phyloP scores from a whole-genome alignment of 92 coral and sea anemone species.

The Phenganax subtilis region DNA sequence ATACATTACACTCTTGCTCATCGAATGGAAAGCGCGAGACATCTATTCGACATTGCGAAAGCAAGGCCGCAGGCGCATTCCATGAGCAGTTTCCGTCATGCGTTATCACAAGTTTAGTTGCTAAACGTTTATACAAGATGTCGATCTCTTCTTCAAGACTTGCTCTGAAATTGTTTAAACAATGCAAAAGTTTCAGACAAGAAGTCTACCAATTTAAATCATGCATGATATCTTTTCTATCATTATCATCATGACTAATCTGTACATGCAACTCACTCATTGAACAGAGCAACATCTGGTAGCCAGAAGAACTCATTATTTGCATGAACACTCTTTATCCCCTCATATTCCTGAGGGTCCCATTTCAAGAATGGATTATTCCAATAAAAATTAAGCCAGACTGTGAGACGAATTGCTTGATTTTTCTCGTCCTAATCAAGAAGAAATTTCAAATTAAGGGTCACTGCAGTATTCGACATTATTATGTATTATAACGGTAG shows the following conservation, averaged over 20 bases:
- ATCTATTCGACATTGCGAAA: constrained; percentile 67
- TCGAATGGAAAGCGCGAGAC: constrained; percentile 66
- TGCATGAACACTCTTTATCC: constrained; percentile 53
- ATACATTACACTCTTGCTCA: constrained; percentile 56
- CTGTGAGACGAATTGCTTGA: constrained; percentile 20
- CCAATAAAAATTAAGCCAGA: constrained; percentile 59
- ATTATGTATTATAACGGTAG: too few species aligned
- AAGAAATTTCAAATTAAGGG: neutral
- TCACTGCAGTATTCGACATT: neutral
- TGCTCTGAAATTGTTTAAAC: constrained; percentile 11
- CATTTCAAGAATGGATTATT: constrained; percentile 65
- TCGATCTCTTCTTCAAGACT: constrained; percentile 38
- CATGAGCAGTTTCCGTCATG: constrained; percentile 69
- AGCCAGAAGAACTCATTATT: constrained; percentile 62
- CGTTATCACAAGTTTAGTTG: constrained; percentile 64
- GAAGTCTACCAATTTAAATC: neutral
- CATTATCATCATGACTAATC: neutral
- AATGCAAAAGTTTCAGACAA: neutral
- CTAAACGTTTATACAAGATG: constrained; percentile 45
- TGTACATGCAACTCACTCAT: constrained; percentile 55
- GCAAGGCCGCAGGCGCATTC: constrained; percentile 75
- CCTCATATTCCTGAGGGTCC: constrained; percentile 65
- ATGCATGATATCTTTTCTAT: neutral
- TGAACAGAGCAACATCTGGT: constrained; percentile 78
- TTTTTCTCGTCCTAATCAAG: constrained; percentile 14